Evolutionary conservation across 2,888 invertebrate genomes (phyloP), one percentile per base, ranked within the genome.

Genomic region (Tetropium fuscum): DNA sequence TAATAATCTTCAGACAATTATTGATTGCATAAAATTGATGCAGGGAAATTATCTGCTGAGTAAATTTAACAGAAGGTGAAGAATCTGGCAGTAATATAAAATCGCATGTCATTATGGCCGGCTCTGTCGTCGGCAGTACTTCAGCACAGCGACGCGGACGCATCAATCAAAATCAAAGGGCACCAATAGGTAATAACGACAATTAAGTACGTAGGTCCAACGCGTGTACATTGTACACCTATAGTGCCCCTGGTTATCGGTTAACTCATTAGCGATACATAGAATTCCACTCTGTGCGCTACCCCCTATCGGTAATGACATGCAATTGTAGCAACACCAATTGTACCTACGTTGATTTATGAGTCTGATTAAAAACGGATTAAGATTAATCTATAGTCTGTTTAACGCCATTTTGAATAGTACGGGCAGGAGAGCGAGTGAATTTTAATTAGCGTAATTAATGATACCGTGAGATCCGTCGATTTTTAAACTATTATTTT

Each of bases 91-190:
- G n/a, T n/a, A n/a, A n/a, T n/a, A n/a, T n/a, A n/a, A n/a, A n/a
- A n/a, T n/a, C n/a, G n/a, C n/a, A n/a, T n/a, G n/a, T n/a, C n/a
- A n/a, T n/a, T n/a, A n/a, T n/a, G n/a, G n/a, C n/a, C n/a, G n/a
- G n/a, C n/a, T n/a, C n/a, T n/a, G n/a, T n/a, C n/a, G n/a, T n/a
- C n/a, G n/a, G n/a, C n/a, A n/a, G n/a, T n/a, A n/a, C n/a, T n/a
- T n/a, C n/a, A n/a, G n/a, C n/a, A n/a, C n/a, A n/a, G n/a, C n/a
- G n/a, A n/a, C n/a, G n/a, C 36, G 16, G 36, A 18, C 2, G 22
- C 51, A 51, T 51, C 40, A 51, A 51, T 51, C 51, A 51, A 51
- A 51, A 51, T 51, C 25, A 51, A 36, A 36, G 30, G 44, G n/a
- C 16, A 44, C 15, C 51, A 40, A 40, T 27, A 22, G 18, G 18